These are phyloP conservation scores for Myiotriccus ornatus DNA, from an alignment of 2,797 vertebrate genomes.

Conservation along the genomic window DNA sequence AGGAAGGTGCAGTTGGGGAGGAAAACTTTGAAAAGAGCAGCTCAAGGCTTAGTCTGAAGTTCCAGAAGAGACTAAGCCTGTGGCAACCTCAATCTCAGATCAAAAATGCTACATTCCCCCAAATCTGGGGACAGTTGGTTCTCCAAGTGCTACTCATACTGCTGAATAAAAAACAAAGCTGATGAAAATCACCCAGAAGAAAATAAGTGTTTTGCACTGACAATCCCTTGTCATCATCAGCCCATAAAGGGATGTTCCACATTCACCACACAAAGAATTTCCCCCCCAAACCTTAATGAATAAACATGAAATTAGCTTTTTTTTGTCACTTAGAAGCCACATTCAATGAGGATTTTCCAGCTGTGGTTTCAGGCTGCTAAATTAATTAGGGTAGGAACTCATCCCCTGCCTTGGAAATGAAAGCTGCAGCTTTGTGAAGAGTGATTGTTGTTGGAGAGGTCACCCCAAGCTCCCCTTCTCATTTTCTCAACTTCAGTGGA, in stretches of 20 bases:
- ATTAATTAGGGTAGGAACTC: background rate
- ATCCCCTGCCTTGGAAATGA: background rate
- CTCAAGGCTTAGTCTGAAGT: background rate
- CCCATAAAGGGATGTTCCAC: background rate
- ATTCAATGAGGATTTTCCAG: constrained; percentile 4
- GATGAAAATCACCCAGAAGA: background rate
- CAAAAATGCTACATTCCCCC: background rate
- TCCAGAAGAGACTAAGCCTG: background rate
- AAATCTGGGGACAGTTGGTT: background rate
- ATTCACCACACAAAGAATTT: background rate
- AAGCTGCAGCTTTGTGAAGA: background rate
- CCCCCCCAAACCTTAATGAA: background rate
- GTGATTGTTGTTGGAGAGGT: background rate
- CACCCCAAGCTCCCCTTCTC: background rate
- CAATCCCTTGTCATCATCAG: background rate
- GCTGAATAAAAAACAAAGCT: background rate
- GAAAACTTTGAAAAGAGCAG: background rate
- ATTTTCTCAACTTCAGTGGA: background rate
- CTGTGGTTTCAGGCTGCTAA: constrained; percentile 5
- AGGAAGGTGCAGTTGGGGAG: background rate
- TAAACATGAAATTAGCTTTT: background rate
- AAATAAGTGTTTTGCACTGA: background rate
- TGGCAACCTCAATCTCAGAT: background rate
- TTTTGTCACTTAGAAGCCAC: background rate
- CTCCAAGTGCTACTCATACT: background rate